These are phyloP conservation scores for Sprattus sprattus DNA, from an alignment of 2,113 vertebrate species.

Conservation along the genomic window DNA sequence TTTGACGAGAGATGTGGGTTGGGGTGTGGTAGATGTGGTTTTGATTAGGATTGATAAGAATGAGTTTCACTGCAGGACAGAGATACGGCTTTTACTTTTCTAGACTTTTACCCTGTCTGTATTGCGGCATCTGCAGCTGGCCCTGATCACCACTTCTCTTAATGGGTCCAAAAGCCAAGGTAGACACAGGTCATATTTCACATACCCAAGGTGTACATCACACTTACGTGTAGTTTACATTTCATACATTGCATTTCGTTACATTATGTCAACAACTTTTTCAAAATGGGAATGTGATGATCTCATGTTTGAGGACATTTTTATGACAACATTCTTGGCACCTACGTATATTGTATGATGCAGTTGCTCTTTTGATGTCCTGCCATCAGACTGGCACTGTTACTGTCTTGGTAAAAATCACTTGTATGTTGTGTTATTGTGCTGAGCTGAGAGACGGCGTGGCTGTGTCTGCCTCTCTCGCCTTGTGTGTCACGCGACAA, in stretches of 20 bases:
- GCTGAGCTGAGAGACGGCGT: neutral
- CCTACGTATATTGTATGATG: neutral
- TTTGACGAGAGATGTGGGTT: neutral
- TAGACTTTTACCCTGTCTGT: conserved; percentile 45
- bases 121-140: neutral
- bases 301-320: neutral
- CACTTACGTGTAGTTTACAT: neutral
- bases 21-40: conserved; percentile 34
- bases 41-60: conserved; percentile 36
- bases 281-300: neutral
- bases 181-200: neutral
- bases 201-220: neutral
- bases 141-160: neutral
- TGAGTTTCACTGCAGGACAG: conserved; percentile 36
- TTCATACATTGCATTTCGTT: neutral
- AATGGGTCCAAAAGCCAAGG: conserved; percentile 16
- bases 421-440: neutral
- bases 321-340: neutral
- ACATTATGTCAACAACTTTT: neutral
- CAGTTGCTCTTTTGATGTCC: neutral
- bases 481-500: neutral
- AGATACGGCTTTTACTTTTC: conserved; percentile 23
- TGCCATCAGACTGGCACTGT: neutral
- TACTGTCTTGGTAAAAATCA: neutral
- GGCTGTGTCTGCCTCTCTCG: neutral